Evolutionary conservation across 2,888 invertebrate genomes (phyloP).

Genomic region (Reticulitermes lucifugus): DNA sequence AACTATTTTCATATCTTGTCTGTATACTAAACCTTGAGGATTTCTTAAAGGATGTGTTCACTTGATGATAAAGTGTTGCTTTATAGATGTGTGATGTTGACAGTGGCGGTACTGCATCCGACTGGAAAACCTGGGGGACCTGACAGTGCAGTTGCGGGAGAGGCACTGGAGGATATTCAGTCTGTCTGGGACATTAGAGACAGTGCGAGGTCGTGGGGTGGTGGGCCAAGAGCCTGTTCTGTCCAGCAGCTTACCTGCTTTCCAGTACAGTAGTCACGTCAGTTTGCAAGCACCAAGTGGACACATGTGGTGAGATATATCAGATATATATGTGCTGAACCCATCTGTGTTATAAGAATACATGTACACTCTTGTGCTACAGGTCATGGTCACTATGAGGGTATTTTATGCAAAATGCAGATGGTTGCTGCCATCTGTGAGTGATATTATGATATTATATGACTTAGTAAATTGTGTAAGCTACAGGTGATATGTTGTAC

Average conservation of each 20-base stretch:
- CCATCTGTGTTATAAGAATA: no score
- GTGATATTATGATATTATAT: no score
- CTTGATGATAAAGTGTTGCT: no score
- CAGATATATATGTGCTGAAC: neutral
- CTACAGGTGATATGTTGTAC: no score
- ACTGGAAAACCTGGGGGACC: conserved; percentile 91
- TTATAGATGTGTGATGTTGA: neutral
- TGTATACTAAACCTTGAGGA: no score
- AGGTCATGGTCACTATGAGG: no score
- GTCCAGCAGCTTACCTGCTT: conserved; percentile 89
- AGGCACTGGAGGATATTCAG: conserved; percentile 99
- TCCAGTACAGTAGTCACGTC: conserved; percentile 98
- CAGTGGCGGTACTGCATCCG: conserved; percentile 98
- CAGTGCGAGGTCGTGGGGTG: conserved; percentile 93
- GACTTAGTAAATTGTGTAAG: no score
- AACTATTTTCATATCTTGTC: no score
- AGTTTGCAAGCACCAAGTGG: conserved; percentile 97
- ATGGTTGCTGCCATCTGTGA: no score
- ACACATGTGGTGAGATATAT: conserved; percentile 87
- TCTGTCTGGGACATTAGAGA: conserved; percentile 92
- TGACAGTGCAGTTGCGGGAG: conserved; percentile 92
- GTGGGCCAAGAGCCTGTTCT: conserved; percentile 98
- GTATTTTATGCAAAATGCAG: no score
- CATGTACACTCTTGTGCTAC: no score
- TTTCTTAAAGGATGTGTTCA: no score